phyloP scores from a whole-genome alignment of 2,113 vertebrate species.

The Pomatorhinus ruficollis region DNA sequence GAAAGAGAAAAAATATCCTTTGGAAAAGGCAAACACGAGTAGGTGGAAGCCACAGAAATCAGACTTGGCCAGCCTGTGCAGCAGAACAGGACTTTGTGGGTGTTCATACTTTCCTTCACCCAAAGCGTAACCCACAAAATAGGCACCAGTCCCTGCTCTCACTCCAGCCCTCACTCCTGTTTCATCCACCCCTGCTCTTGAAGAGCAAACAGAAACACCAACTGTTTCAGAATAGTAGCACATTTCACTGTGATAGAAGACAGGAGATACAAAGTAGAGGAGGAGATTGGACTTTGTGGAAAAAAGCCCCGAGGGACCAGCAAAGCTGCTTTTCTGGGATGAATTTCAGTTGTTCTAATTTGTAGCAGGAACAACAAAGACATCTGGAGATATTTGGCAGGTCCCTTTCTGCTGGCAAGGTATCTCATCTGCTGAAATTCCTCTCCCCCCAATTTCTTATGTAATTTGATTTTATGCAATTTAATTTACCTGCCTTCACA shows the following conservation, averaged over 20 bases:
- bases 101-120: background rate
- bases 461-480: background rate
- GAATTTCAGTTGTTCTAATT: background rate
- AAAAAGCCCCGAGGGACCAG: background rate
- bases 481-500: background rate
- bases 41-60: background rate
- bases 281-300: fast-evolving
- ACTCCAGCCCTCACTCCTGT: background rate
- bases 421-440: background rate
- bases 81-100: background rate
- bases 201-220: background rate
- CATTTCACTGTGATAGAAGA: background rate
- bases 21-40: background rate
- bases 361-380: background rate
- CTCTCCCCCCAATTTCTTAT: background rate
- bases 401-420: background rate
- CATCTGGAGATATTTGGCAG: background rate
- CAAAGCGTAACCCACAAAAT: background rate
- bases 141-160: background rate
- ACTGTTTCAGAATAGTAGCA: background rate
- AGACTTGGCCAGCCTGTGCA: background rate
- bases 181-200: background rate
- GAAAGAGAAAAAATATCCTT: background rate
- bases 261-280: background rate
- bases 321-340: background rate